Base-by-base conservation (phyloP, 2,797 vertebrate genomes). In the Saxicola maurus region DNA sequence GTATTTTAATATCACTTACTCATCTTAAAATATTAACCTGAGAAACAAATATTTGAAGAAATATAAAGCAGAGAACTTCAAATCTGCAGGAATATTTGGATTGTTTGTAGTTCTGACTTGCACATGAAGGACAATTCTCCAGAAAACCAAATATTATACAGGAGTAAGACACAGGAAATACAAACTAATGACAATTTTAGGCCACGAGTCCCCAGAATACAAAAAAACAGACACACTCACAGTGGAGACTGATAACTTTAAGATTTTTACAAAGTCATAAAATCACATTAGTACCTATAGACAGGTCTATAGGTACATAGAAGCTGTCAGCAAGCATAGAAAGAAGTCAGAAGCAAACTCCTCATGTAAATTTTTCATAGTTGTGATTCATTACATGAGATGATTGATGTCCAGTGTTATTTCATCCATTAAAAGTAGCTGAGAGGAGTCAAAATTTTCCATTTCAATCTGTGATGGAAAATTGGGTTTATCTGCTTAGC, bases 171-270 rank as follows among this genome's bases (percentile, higher is more conserved):
- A 37, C 0, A 1, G 40, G 71, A 83, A 87, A 55, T 9, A 43
- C 15, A 62, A 67, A 35, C 10, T 30, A 9, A 24, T 4, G 2
- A n/a, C 33, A 84, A 38, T 9, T 43, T 18, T 37, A 65, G 6
- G 13, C 57, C 25, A 31, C 56, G 27, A 67, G 24, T n/a, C n/a
- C 23, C 21, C 11, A 43, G 28, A 55, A 82, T 11, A 31, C 3
- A 40, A 61, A 65, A 8, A 53, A 77, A 46, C n/a, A 66, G 21
- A 71, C 5, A 12, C 37, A 49, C 3, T 24, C 65, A 45, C 15
- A 67, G 17, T 9, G 15, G 7, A 1, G 1, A 72, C 0, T 6
- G 25, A 30, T 20, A 46, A 10, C 6, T 42, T 49, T 14, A 48
- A 35, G 10, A 14, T 21, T 55, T 79, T 82, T 46, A 24, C 24